Evolutionary conservation across 1,140 invertebrate genomes (phyloP).

Genomic region (Drosophila serrata): DNA sequence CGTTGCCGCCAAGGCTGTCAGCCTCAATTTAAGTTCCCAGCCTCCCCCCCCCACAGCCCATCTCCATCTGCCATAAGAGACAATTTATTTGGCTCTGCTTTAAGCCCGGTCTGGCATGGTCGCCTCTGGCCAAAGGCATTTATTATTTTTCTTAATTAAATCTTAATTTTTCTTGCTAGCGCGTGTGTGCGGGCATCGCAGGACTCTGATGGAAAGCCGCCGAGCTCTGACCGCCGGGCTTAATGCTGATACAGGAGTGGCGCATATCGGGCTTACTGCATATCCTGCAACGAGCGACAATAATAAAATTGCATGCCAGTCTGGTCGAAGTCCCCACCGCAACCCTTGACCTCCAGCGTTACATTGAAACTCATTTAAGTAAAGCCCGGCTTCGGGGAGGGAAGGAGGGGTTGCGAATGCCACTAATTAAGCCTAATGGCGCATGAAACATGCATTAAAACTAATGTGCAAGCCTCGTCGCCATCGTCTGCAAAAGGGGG

Average conservation of each 20-base stretch:
- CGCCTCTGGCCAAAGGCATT: conserved; percentile 52
- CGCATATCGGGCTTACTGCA: conserved; percentile 19
- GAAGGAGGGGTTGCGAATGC: conserved; percentile 39
- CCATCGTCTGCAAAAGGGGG: conserved; percentile 7
- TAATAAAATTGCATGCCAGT: conserved; percentile 54
- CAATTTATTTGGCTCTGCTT: conserved; percentile 63
- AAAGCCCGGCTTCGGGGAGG: no score
- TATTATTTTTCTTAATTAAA: conserved; percentile 82
- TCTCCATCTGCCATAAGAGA: conserved; percentile 29
- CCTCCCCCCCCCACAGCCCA: background rate
- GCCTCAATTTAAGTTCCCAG: background rate
- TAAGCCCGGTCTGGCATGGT: conserved; percentile 20
- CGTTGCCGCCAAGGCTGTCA: conserved; percentile 30
- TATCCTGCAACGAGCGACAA: conserved; percentile 45
- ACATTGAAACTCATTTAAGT: conserved; percentile 68
- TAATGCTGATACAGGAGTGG: conserved; percentile 43
- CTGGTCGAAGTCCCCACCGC: background rate
- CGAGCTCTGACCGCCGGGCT: conserved; percentile 36
- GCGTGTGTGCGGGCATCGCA: conserved; percentile 21
- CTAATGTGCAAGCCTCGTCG: conserved; percentile 74
- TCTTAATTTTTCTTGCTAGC: conserved; percentile 59
- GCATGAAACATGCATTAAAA: conserved; percentile 83
- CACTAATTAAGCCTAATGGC: conserved; percentile 83
- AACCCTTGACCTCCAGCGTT: conserved; percentile 30
- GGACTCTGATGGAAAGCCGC: conserved; percentile 20